Base-by-base conservation (phyloP, 2,888 invertebrate species). In the Oasisia sp. region DNA sequence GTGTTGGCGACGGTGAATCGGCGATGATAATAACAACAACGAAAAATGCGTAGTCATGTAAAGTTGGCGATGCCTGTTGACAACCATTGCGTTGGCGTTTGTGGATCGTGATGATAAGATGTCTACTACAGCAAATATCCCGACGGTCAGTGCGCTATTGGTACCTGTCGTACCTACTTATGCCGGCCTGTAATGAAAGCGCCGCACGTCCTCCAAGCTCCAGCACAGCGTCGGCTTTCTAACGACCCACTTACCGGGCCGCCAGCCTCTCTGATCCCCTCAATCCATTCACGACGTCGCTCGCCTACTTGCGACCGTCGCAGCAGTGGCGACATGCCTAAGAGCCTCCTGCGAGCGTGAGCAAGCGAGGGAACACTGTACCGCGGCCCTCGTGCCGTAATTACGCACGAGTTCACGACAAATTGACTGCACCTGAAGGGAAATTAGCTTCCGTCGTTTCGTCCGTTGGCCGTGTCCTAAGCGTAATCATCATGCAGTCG, bases 131-230 rank as follows among this genome's bases (percentile, higher is more conserved):
- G 50, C 50, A 50, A 50, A 50, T 12, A 50, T 14, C 14, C 45
- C 89, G 32, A 45, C 45, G 45, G 92, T 56, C 38, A 32, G 32
- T 90, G n/a, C 92, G 90, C 45, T n/a, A 89, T 56, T 45, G 45
- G 32, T 90, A 32, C 92, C n/a, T n/a, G 44, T 92, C n/a, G 32
- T 90, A 32, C 32, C 32, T 32, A 56, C 92, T 32, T 91, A 92
- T 32, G 74, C 27, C 4, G 74, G 27, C 74, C 74, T 74, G n/a
- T 7, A 19, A 74, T 27, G 74, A 74, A 91, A 91, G 56, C 90
- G 92, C n/a, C 91, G 91, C 92, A 38, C 91, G 91, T 92, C 92
- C 1, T 89, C 91, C 3, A 38, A 91, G n/a, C 32, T 92, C 89
- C 92, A 92, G 27, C 91, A 89, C 3, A 89, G 58, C 27, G 89